These are phyloP conservation scores for Sebastes oblongus DNA, from an alignment of 2,797 vertebrate species.

Conservation along the genomic window DNA sequence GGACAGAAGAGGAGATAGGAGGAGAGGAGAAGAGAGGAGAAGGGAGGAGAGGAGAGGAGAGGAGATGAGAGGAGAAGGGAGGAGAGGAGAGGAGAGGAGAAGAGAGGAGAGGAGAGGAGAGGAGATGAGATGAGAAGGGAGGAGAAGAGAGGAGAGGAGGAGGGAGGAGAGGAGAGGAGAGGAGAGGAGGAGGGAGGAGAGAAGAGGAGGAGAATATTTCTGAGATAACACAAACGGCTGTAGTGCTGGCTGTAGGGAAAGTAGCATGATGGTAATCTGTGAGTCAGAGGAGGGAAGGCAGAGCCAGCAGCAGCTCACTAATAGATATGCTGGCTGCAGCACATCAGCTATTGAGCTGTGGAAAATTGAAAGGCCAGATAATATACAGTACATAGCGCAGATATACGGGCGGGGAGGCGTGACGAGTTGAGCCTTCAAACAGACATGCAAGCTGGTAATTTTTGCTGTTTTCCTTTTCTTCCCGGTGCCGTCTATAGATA, in stretches of 20 bases:
- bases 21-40: accelerated
- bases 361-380: slow-evolving; percentile 47
- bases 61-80: accelerated
- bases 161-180: not conserved
- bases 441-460: not conserved
- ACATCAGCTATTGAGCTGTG: slow-evolving; percentile 40
- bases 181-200: not conserved
- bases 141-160: accelerated
- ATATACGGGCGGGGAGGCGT: not conserved
- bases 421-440: slow-evolving; percentile 5
- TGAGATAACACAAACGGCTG: not conserved
- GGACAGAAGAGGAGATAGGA: accelerated
- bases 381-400: slow-evolving; percentile 25
- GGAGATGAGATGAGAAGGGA: accelerated
- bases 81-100: accelerated
- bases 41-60: accelerated
- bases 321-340: slow-evolving; percentile 40
- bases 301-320: slow-evolving; percentile 36
- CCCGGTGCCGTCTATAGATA: not conserved
- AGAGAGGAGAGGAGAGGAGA: accelerated
- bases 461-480: not conserved
- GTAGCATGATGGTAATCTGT: slow-evolving; percentile 42
- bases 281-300: slow-evolving; percentile 29
- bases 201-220: not conserved
- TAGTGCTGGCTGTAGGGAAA: slow-evolving; percentile 3